These are phyloP conservation scores for Archilochus colubris DNA, from an alignment of 2,113 vertebrate genomes.

Conservation along the genomic window DNA sequence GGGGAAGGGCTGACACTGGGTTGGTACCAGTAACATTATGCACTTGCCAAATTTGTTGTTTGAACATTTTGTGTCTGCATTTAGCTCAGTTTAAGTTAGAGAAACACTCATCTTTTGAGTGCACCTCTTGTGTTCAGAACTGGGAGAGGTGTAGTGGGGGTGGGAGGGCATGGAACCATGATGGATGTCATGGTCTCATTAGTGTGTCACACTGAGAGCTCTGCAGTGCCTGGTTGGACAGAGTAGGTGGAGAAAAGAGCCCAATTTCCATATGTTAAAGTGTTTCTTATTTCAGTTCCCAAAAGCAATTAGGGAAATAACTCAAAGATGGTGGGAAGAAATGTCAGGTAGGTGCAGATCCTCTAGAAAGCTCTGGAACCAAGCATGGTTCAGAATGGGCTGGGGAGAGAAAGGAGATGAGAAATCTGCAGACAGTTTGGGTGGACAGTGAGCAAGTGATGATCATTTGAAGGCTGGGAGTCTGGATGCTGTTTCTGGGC, in stretches of 20 bases:
- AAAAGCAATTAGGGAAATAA: background rate
- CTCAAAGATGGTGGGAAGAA: background rate
- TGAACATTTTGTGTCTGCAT: background rate
- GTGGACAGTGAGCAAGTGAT: background rate
- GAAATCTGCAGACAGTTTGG: fast-evolving
- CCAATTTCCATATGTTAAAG: background rate
- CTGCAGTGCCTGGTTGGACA: background rate
- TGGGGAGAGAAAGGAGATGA: background rate
- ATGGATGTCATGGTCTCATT: background rate
- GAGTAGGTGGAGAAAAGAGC: slow-evolving; percentile 11
- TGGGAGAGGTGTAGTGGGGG: background rate
- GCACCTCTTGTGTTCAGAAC: background rate
- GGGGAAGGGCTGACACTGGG: background rate
- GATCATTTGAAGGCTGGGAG: background rate
- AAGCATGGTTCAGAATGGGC: background rate
- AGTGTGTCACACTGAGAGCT: background rate
- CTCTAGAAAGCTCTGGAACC: background rate
- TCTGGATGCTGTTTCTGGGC: background rate
- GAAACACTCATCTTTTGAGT: background rate
- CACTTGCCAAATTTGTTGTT: background rate
- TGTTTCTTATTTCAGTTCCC: background rate
- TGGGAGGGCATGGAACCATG: background rate
- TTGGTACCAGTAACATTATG: background rate
- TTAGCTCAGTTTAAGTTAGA: background rate
- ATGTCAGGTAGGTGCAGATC: background rate